Base-by-base conservation (phyloP, 2,888 invertebrate genomes). In the Agrotis ipsilon region DNA sequence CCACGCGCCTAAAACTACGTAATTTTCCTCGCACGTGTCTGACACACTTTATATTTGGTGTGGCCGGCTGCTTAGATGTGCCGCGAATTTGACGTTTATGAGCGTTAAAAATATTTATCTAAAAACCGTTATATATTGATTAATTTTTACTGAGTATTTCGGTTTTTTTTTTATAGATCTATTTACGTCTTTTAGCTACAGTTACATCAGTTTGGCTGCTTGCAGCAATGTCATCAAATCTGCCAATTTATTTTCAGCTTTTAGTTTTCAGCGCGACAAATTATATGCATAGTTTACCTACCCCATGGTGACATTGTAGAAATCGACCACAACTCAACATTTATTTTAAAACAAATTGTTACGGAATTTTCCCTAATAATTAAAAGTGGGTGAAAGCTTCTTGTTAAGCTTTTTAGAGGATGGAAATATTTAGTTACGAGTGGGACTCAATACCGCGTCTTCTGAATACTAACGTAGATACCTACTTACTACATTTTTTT, bases 21-120 rank as follows among this genome's bases (percentile, higher is more conserved):
- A 75, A 77, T 78, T 80, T 78, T 80, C 71, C 72, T 75, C 74
- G 82, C 90, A 88, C 88, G 88, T 87, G 87, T 79, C 83, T 88
- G 88, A 84, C 85, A 86, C 81, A 87, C 80, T 83, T 82, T 81
- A 80, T 72, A 55, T 72, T 67, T 60, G 51, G 51, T 54, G 66
- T 54, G 52, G 52, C 64, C 54, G 21, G 39, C 11, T 27, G 49
- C 51, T 63, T 52, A 57, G 45, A 60, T 57, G 64, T 52, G 24
- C 51, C 45, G 49, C 39, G 24, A 55, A 55, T 81, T 58, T 67
- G 60, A 72, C 39, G 9, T 78, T 78, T 61, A 72, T 54, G 45
- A 1, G 21, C 43, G 46, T 43, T 27, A 55, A 75, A 58, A 43
- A 59, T 54, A 21, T 51, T 45, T 19, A 51, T 46, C 18, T 43